A percentile compares a stretch with the other conserved stretches of the same genome.
Conservation (phyloP, 2,797 vertebrate genomes). For the Crocodylus rhombifer region DNA sequence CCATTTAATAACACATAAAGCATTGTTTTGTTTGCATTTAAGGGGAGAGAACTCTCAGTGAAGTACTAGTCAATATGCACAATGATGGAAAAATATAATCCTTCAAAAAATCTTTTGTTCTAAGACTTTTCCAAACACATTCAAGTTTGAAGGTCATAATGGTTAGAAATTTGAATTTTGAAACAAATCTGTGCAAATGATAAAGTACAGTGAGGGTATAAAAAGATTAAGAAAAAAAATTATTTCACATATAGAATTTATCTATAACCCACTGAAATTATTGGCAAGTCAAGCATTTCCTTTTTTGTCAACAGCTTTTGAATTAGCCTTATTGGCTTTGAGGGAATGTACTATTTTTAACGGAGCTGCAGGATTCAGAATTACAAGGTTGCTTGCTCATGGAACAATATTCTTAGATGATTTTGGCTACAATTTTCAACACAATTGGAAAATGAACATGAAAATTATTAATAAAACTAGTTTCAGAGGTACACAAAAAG, state of each 20-base stretch:
- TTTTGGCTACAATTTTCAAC: constrained; percentile 54
- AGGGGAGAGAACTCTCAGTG: neutral
- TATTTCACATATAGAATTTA: neutral
- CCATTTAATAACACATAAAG: neutral
- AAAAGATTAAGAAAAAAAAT: neutral
- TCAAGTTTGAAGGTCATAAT: neutral
- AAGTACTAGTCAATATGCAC: neutral
- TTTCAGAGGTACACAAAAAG: constrained; percentile 24
- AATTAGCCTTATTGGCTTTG: neutral
- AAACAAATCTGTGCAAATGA: neutral
- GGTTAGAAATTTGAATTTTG: neutral
- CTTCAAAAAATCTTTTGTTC: neutral
- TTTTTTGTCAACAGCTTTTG: neutral
- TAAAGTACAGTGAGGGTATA: neutral
- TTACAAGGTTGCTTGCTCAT: constrained; percentile 33
- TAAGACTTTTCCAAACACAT: neutral
- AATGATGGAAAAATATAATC: neutral
- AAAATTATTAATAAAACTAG: constrained; percentile 63
- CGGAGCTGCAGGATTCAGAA: constrained; percentile 47
- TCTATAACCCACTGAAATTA: neutral
- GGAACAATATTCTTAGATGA: constrained; percentile 51
- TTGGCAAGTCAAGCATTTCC: neutral
- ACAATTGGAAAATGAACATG: constrained; percentile 67
- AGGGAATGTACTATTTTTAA: constrained; percentile 31
- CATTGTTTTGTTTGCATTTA: neutral